Percentiles rank a stretch among this genome's conserved stretches.
These are phyloP conservation scores for Chloroceryle amazona DNA, from an alignment of 2,797 vertebrate species.

Conservation along the genomic window DNA sequence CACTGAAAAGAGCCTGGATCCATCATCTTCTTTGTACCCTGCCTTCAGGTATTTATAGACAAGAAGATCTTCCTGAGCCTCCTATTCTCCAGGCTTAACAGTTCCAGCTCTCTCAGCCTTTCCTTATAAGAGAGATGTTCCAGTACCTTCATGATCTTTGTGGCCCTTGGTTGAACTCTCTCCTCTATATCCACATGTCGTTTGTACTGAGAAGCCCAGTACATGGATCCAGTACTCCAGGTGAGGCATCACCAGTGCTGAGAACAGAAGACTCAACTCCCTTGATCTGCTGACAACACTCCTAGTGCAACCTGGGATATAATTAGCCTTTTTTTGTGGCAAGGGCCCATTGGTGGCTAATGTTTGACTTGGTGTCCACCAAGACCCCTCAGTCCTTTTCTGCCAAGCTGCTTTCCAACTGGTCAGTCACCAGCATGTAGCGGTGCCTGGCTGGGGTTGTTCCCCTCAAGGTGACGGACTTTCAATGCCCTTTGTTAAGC, in stretches of 20 bases:
- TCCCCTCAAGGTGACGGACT: background rate
- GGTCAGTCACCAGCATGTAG: too few relatives aligned
- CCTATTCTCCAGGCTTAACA: background rate
- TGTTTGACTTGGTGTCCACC: background rate
- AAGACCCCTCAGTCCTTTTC: background rate
- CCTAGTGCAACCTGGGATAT: background rate
- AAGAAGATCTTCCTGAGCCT: background rate
- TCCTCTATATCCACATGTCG: rapidly evolving
- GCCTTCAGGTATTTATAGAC: background rate
- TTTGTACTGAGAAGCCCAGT: background rate
- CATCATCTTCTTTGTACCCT: background rate
- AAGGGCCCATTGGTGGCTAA: background rate
- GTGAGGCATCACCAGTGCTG: background rate
- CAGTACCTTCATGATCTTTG: background rate
- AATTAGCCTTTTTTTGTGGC: rapidly evolving
- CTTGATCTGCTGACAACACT: background rate
- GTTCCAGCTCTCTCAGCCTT: background rate
- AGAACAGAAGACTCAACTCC: background rate
- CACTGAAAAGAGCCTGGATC: background rate
- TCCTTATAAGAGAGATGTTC: background rate
- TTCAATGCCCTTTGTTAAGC: background rate
- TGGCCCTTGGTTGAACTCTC: background rate
- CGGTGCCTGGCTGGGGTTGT: background rate
- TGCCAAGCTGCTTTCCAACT: background rate
- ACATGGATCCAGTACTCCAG: background rate